Evolutionary conservation across 2,797 vertebrate species (phyloP).

Genomic region (Alca torda): DNA sequence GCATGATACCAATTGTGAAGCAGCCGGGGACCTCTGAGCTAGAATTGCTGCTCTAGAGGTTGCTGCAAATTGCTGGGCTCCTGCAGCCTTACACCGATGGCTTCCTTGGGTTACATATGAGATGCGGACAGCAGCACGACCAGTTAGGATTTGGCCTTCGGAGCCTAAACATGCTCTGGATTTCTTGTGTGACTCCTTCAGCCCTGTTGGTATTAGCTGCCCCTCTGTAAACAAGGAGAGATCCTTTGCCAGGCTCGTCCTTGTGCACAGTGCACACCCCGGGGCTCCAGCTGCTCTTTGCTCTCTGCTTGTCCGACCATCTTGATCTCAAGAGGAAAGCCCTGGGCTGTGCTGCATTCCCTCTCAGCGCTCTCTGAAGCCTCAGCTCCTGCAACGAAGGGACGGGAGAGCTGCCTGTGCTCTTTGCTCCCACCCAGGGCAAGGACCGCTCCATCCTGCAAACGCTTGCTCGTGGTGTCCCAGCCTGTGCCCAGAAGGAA

Average conservation of each 20-base stretch:
- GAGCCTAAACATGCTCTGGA: not conserved
- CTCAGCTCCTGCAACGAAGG: not conserved
- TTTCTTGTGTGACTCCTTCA: not conserved
- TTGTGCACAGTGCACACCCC: not conserved
- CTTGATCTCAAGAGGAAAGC: not conserved
- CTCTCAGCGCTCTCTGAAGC: not conserved
- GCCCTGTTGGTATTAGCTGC: not conserved
- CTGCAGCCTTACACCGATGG: not conserved
- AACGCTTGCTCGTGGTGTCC: not conserved
- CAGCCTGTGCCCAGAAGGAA: not conserved
- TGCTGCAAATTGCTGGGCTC: not conserved
- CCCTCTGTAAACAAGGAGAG: not conserved
- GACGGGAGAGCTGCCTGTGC: not conserved
- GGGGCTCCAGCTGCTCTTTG: not conserved
- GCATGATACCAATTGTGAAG: not conserved
- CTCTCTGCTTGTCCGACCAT: not conserved
- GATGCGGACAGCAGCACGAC: rapidly evolving
- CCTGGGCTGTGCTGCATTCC: not conserved
- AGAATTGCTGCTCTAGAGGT: not conserved
- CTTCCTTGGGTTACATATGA: not conserved
- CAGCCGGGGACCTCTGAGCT: not conserved
- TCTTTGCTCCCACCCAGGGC: not conserved
- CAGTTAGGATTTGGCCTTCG: not conserved
- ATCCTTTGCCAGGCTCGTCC: not conserved
- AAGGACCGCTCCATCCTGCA: not conserved